Base-by-base conservation (phyloP, 64 coral and sea anemone species). In the Actinia tenebrosa region DNA sequence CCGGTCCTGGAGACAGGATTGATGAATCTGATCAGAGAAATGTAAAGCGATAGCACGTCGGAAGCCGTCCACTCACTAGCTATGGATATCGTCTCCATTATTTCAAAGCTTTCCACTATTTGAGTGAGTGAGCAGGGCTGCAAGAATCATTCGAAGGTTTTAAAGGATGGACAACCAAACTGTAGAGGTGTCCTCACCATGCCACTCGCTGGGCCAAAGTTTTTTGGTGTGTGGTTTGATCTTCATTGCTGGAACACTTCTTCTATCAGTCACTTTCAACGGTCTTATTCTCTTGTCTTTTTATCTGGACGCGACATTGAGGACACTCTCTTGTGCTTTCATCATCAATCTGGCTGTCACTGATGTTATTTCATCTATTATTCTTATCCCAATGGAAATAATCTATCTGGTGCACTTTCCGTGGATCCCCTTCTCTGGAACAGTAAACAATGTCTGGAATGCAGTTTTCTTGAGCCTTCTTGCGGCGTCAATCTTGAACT, bases 301-400 rank as follows among this genome's bases (percentile, higher is more conserved):
- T 42, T 75, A 75, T 3, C 27, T 75, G 7, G 69, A 75, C 69
- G 13, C 10, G 69, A 77, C 22, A 3, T 45, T 92, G 20, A 85
- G 91, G 60, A 88, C 85, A 75, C 52, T 56, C 15, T 88, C 91
- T 20, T 87, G 84, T 64, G 86, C 80, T 16, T 92, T 92, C 64
- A 88, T 92, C 15, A 79, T 92, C 61, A 92, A 92, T 64, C 86
- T 92, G 18, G 91, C 91, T 0, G 37, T 92, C 17, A 92, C 86
- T 25, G 86, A 92, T 64, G 68, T 84, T 25, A 20, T 92, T 45
- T 85, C 86, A 16, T 92, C 91, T 1, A 56, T 54, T 2, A 77
- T 84, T 30, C 63, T 92, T 1, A 88, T 92, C 7, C 91, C 91
- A 22, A 25, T 92, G 66, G 91, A 92, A 42, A 45, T 53, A 16